Base-by-base conservation (phyloP, 2,113 vertebrate genomes). In the Nyctereutes procyonoides region DNA sequence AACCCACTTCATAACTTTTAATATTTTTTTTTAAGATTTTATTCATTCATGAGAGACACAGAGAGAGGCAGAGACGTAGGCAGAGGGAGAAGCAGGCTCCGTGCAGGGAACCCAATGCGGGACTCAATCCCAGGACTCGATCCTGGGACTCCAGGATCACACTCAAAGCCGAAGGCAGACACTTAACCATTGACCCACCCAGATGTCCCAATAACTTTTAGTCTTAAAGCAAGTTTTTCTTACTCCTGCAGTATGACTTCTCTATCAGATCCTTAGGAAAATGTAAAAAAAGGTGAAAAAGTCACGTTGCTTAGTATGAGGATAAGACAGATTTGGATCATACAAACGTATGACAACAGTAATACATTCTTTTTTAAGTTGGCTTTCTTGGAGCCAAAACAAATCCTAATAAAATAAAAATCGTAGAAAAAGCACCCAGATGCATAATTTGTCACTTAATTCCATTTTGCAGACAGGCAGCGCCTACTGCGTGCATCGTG, bases 271-370 rank as follows among this genome's bases (percentile, higher is more conserved):
- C 16, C 71, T 48, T 84, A 95, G 22, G 53, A 90, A 93, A 91
- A 86, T 13, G 20, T 24, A 67, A 93, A 88, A n/a, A n/a, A 55
- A 55, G 26, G 67, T 58, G 32, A 92, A 82, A 95, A 84, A 55
- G 63, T 91, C 65, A 51, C 17, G 28, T 30, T 13, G n/a, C 24
- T 94, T 77, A 48, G 35, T 8, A 35, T 2, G 67, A 82, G 73
- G 86, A 67, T 85, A 95, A 95, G 48, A 58, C 48, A 94, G 30
- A 96, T 83, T 81, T 93, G 20, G 43, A 69, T 93, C 58, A 26
- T 26, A 71, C 22, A 81, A 53, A 93, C 82, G 67, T 63, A 67
- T 91, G 80, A 90, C 19, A 77, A 71, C n/a, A 71, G 85, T 22
- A 88, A n/a, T 80, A 80, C n/a, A 1, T 74, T 24, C 32, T 53